Evolutionary conservation across 1,140 invertebrate genomes (phyloP), one percentile per base, ranked within the genome.

Genomic region (Eriosoma lanigerum): DNA sequence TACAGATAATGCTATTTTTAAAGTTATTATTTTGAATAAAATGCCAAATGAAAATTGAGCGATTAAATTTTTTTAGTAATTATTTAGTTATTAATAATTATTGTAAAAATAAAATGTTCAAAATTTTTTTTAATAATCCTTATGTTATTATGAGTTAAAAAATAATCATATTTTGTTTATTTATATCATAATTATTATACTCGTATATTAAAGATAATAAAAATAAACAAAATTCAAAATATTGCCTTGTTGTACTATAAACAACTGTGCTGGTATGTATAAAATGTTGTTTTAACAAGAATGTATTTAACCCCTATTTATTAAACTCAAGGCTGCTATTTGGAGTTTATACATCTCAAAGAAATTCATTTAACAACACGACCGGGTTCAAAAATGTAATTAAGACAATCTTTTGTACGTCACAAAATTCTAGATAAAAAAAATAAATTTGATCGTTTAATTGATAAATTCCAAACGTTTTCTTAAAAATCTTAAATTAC

Each of bases 251-350:
- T 13, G 3, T 3, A 56, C 10, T 5, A 29, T 1, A 48, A 48
- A 48, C 48, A 15, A n/a, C 19, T 21, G 4, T 8, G n/a, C 19
- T 21, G n/a, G 38, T 24, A 46, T 15, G 64, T 66, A 13, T 13
- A 15, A 66, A 38, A 44, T 44, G 19, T 44, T 66, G n/a, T 66
- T 66, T 62, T 17, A 60, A 66, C 32, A 21, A 66, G 17, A 66
- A 66, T 38, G 9, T 44, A 66, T 66, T 32, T 66, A 58, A 32
- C 29, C 29, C 26, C 5, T 38, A 29, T 64, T 29, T 32, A n/a
- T 64, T 64, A n/a, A 32, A 64, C 26, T 9, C 29, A 10, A 17
- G 26, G 32, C 15, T 62, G 4, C 15, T 62, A 64, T 17, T 17
- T 19, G 17, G 4, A 38, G 17, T n/a, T 38, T 32, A 32, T 64